These are phyloP conservation scores for Pterobdella sp. DNA, from an alignment of 2,888 invertebrate species.

Conservation along the genomic window DNA sequence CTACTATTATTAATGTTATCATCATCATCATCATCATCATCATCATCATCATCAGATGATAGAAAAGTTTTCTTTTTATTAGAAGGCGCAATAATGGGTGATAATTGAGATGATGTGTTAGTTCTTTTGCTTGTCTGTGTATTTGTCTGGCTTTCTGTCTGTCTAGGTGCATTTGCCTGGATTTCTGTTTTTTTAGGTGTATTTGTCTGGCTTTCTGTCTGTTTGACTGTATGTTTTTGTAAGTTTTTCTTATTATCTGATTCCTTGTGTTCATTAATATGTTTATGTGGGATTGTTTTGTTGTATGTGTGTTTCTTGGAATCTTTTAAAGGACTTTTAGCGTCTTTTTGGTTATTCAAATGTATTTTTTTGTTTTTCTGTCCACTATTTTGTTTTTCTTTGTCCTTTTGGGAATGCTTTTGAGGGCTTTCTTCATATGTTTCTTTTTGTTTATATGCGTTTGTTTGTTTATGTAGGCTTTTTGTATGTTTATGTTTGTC, in stretches of 20 bases:
- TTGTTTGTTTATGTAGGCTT: too few relatives aligned
- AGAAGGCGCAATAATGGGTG: background rate
- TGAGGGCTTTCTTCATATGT: too few relatives aligned
- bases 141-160: background rate
- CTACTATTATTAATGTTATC: too few relatives aligned
- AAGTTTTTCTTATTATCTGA: constrained; percentile 31
- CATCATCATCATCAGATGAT: constrained; percentile 22
- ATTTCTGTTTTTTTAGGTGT: too few relatives aligned
- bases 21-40: constrained; percentile 9
- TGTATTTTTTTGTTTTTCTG: too few relatives aligned
- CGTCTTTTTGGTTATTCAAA: too few relatives aligned
- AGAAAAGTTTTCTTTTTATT: constrained; percentile 14
- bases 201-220: background rate
- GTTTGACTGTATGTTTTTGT: background rate
- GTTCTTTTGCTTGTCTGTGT: background rate
- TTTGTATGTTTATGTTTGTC: too few relatives aligned
- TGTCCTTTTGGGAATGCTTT: too few relatives aligned
- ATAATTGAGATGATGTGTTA: background rate
- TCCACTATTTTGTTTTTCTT: too few relatives aligned
- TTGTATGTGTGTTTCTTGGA: too few relatives aligned
- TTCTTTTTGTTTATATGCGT: too few relatives aligned
- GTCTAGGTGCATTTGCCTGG: background rate
- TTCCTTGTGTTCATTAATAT: constrained; percentile 41
- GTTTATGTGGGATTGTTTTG: constrained; percentile 16
- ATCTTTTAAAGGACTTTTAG: too few relatives aligned